Evolutionary conservation across 2,113 vertebrate species (phyloP).

Genomic region (Petroica traversi): DNA sequence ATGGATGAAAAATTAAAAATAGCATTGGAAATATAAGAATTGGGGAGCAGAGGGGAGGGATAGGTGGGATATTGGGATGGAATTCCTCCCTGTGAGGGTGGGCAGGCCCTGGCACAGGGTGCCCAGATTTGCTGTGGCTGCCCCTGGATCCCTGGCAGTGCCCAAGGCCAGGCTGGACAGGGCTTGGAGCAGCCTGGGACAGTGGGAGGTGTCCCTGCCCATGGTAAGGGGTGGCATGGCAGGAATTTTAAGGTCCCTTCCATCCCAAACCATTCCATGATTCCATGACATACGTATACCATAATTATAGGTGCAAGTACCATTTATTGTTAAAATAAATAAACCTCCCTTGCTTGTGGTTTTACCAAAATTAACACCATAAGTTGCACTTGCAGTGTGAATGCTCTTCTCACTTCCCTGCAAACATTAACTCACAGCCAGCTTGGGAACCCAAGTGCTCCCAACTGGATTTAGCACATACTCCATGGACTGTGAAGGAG

Average conservation of each 20-base stretch:
- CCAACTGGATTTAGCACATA: neutral
- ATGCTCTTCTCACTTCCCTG: neutral
- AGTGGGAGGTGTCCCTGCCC: neutral
- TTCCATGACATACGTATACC: neutral
- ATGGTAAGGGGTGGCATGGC: fast-evolving
- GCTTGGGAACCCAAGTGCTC: neutral
- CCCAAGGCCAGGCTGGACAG: fast-evolving
- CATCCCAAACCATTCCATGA: neutral
- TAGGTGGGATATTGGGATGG: neutral
- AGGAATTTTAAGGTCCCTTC: neutral
- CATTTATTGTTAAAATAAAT: too few relatives aligned
- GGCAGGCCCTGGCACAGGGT: neutral
- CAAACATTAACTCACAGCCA: neutral
- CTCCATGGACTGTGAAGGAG: neutral
- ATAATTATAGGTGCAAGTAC: fast-evolving
- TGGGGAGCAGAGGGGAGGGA: neutral
- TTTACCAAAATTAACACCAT: neutral
- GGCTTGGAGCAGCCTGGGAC: fast-evolving
- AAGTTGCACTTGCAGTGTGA: neutral
- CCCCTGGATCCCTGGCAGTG: neutral
- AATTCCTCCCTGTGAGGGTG: fast-evolving
- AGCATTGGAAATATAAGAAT: neutral
- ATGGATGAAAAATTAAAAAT: neutral
- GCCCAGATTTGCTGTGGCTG: neutral
- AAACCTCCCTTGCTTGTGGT: neutral